Percentiles rank a stretch among this genome's conserved stretches.
phyloP scores from a whole-genome alignment of 2,888 invertebrate genomes.

The Rotaria socialis region DNA sequence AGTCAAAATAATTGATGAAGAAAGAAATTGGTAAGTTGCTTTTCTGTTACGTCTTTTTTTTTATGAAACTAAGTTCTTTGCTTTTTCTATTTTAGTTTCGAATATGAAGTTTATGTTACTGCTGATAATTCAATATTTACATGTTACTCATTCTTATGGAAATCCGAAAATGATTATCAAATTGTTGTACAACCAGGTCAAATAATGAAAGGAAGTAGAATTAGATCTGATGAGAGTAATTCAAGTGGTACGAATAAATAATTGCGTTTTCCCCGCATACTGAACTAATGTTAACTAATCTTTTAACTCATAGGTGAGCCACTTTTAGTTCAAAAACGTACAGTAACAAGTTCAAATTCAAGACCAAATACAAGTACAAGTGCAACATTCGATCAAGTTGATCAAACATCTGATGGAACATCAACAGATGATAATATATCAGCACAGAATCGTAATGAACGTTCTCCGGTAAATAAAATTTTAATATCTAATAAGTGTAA shows the following conservation, averaged over 20 bases:
- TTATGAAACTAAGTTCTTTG: slow-evolving; percentile 49
- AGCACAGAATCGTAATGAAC: slow-evolving; percentile 15
- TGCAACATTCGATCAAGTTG: slow-evolving; percentile 44
- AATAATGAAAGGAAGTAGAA: slow-evolving; percentile 46
- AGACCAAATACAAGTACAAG: slow-evolving; percentile 43
- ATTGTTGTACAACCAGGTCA: slow-evolving; percentile 51
- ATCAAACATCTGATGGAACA: slow-evolving; percentile 8
- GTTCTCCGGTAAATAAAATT: not conserved
- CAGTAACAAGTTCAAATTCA: slow-evolving; percentile 33
- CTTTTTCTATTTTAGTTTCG: slow-evolving; percentile 50
- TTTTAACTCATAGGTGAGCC: not conserved
- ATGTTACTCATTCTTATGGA: slow-evolving; percentile 57
- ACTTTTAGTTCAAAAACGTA: slow-evolving; percentile 15
- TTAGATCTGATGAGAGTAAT: slow-evolving; percentile 36
- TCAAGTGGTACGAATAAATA: not conserved
- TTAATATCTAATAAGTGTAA: no score
- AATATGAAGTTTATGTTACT: slow-evolving; percentile 55
- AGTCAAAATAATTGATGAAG: slow-evolving; percentile 53
- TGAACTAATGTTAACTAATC: no score
- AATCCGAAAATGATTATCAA: slow-evolving; percentile 57
- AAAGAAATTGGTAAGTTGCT: slow-evolving; percentile 50
- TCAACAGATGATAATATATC: slow-evolving; percentile 9
- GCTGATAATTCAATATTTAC: slow-evolving; percentile 59
- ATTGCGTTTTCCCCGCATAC: no score
- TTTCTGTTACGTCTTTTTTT: not conserved